Evolutionary conservation across 1,140 invertebrate species (phyloP).

Genomic region (Philotrypesis tridentata): DNA sequence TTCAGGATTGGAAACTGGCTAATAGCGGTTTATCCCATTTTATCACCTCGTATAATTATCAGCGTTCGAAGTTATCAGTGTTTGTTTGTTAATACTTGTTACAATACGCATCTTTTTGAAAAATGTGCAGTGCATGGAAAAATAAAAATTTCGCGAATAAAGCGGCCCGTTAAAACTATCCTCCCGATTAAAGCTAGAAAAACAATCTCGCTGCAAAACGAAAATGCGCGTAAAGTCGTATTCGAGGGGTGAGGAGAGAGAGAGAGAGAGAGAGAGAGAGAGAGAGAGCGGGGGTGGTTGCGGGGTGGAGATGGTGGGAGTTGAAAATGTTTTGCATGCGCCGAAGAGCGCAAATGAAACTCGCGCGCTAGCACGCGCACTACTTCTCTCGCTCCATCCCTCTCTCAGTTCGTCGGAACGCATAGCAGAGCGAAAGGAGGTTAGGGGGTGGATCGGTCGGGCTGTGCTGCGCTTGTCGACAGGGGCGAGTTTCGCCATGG

Average conservation of each 20-base stretch:
- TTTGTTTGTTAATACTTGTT: too few relatives aligned
- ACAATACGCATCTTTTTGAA: too few relatives aligned
- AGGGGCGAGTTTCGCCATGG: slow-evolving; percentile 36
- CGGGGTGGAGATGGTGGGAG: too few relatives aligned
- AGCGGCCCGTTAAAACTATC: not conserved
- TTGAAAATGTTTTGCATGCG: slow-evolving; percentile 48
- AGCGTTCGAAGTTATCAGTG: too few relatives aligned
- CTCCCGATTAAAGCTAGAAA: not conserved
- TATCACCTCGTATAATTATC: too few relatives aligned
- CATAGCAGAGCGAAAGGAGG: slow-evolving; percentile 42
- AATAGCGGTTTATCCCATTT: slow-evolving; percentile 2
- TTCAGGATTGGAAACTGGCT: not conserved
- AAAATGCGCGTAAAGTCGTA: slow-evolving; percentile 30
- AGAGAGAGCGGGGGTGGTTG: slow-evolving; percentile 24
- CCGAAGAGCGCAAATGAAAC: slow-evolving; percentile 51
- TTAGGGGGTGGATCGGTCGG: slow-evolving; percentile 42
- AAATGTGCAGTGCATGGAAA: too few relatives aligned
- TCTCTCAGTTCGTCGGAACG: slow-evolving; percentile 23
- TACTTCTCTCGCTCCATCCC: slow-evolving; percentile 7
- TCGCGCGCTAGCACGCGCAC: slow-evolving; percentile 25
- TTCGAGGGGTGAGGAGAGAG: not conserved
- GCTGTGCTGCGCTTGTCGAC: slow-evolving; percentile 23
- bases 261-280: slow-evolving; percentile 2
- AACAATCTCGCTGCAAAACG: slow-evolving; percentile 7
- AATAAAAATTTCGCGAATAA: not conserved